phyloP scores from a whole-genome alignment of 2,797 vertebrate genomes.

The Stomatorhinus walkeri region DNA sequence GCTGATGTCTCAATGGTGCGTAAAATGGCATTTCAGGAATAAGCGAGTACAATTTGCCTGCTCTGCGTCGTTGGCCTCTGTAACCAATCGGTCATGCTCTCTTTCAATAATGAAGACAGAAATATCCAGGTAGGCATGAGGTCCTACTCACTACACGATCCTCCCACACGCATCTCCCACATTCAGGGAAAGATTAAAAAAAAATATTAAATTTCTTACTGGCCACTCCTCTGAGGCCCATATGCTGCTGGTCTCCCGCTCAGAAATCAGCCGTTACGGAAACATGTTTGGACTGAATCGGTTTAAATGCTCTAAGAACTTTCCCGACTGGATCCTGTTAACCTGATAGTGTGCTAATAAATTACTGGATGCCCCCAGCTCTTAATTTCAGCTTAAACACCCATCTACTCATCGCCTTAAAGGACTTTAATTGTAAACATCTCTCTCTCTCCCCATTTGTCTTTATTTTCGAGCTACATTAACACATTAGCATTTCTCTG shows the following conservation, averaged over 20 bases:
- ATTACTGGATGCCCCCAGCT: background rate
- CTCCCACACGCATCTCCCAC: background rate
- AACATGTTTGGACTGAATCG: background rate
- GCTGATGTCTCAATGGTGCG: background rate
- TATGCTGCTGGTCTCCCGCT: background rate
- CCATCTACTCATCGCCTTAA: background rate
- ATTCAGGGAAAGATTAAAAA: background rate
- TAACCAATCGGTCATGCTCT: background rate
- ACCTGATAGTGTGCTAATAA: background rate
- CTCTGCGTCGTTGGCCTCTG: background rate
- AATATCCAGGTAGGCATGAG: background rate
- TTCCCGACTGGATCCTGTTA: background rate
- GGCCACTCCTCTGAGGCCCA: background rate
- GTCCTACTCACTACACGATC: background rate
- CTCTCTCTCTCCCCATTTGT: background rate
- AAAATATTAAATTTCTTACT: background rate
- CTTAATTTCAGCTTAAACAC: background rate
- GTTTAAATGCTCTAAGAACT: background rate
- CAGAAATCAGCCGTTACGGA: background rate
- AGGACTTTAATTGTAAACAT: background rate
- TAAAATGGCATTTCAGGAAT: constrained; percentile 19
- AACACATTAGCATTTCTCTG: background rate
- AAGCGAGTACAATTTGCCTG: background rate
- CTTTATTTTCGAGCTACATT: background rate
- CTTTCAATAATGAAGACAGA: background rate